A percentile compares a stretch with the other conserved stretches of the same genome.
phyloP scores from a whole-genome alignment of 2,888 invertebrate genomes.

The Blastobasis lacticolella region DNA sequence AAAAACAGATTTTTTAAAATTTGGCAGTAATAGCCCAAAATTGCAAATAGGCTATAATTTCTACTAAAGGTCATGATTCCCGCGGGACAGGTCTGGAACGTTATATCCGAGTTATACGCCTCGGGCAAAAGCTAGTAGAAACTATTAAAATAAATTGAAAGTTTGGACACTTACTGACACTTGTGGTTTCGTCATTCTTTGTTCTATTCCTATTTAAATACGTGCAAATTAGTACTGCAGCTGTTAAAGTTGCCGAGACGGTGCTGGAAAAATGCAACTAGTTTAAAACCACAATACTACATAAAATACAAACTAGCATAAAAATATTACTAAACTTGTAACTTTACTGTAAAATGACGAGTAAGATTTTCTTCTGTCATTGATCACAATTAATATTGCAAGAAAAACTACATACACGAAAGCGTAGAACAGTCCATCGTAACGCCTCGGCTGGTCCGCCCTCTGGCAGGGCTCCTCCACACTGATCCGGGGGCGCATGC shows the following conservation, averaged over 20 bases:
- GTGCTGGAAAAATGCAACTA: conserved; percentile 27
- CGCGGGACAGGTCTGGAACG: too few species aligned
- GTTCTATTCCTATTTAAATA: conserved; percentile 23
- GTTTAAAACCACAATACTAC: neutral
- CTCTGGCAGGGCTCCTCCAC: conserved; percentile 45
- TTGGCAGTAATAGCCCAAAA: too few species aligned
- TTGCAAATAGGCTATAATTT: too few species aligned
- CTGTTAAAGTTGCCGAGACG: conserved; percentile 18
- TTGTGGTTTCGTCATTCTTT: conserved; percentile 13
- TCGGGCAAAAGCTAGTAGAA: too few species aligned
- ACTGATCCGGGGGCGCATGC: conserved; percentile 41
- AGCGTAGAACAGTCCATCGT: conserved; percentile 37
- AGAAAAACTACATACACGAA: conserved; percentile 58
- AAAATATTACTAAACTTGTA: neutral
- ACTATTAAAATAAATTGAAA: too few species aligned
- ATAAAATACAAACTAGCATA: too few species aligned
- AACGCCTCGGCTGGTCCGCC: conserved; percentile 27
- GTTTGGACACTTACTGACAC: conserved; percentile 17
- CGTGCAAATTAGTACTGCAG: conserved; percentile 36
- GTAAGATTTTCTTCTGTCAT: too few species aligned
- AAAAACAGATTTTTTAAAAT: too few species aligned
- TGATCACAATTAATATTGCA: too few species aligned
- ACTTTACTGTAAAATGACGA: neutral
- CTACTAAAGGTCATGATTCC: too few species aligned
- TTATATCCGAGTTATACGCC: too few species aligned